Base-by-base conservation (phyloP, 1,140 invertebrate species). In the Aethina tumida region DNA sequence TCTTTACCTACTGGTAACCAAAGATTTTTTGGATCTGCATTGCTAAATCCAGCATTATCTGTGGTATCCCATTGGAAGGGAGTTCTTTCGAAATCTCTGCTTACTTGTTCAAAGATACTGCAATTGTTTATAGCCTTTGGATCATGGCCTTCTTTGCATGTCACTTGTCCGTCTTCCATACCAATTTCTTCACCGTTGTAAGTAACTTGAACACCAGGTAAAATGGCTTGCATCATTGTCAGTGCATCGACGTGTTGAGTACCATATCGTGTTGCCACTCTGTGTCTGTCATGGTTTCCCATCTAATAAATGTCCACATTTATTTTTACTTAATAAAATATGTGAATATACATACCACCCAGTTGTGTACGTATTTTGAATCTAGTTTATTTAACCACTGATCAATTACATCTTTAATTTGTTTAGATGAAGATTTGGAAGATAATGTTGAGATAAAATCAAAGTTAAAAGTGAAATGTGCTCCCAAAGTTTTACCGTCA, bases 171-270 rank as follows among this genome's bases (percentile, higher is more conserved):
- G 55, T 82, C 66, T 28, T 63, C 47, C 71, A 82, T 78, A 0
- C 74, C 81, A 16, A 85, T 73, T 54, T 85, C 81, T 56, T 84
- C 81, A 8, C 80, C 85, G 62, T 85, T 79, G 59, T 87, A 89
- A 34, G 76, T 71, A 2, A 86, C 68, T 3, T 71, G 67, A 1
- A 82, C 71, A 0, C 84, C 84, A 5, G 81, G 80, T 8, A 71
- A 49, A 4, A 69, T 36, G 9, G 63, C 41, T 5, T 63, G 50
- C 8, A 71, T 49, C 62, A 69, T 67, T 41, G 67, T 69, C 3
- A 68, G 59, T 9, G 59, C 62, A 53, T 70, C 67, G 4, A 67
- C 62, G 8, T 65, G 50, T 20, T 53, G 40, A 18, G 54, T 18
- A 3, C 64, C 58, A 22, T 60, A 64, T 43, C 65, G 50, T 3